These are phyloP conservation scores for Drosophila basisetae DNA, from an alignment of 2,888 invertebrate species.

Conservation along the genomic window DNA sequence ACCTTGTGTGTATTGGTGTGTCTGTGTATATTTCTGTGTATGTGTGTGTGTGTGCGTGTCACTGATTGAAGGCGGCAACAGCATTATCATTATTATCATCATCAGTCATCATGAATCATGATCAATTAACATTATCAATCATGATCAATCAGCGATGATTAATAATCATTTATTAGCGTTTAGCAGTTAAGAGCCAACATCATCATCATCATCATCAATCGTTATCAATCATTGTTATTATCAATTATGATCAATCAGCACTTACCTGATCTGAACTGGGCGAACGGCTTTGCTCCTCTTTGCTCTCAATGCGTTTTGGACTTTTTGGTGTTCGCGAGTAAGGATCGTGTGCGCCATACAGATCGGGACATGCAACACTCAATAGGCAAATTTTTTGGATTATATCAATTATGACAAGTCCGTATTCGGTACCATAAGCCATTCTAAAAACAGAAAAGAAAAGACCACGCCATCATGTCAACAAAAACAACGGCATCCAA, in stretches of 20 bases:
- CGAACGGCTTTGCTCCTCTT: slow-evolving; percentile 90
- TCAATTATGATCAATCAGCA: slow-evolving; percentile 50
- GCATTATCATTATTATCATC: slow-evolving; percentile 46
- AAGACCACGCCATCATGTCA: slow-evolving; percentile 62
- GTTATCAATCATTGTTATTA: slow-evolving; percentile 21
- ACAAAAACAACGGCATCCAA: slow-evolving; percentile 58
- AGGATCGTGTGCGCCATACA: slow-evolving; percentile 95
- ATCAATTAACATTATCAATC: slow-evolving; percentile 31
- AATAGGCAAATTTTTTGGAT: slow-evolving; percentile 95
- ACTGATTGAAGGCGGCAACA: slow-evolving; percentile 57
- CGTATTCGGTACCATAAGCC: slow-evolving; percentile 98
- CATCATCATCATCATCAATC: slow-evolving; percentile 19
- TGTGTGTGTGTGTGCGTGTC: slow-evolving; percentile 45
- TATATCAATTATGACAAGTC: slow-evolving; percentile 97
- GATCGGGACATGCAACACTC: slow-evolving; percentile 95
- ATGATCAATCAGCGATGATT: slow-evolving; percentile 33
- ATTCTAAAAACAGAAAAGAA: slow-evolving; percentile 88
- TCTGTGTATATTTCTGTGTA: slow-evolving; percentile 25
- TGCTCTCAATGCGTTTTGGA: slow-evolving; percentile 88
- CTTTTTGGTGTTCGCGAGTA: slow-evolving; percentile 93
- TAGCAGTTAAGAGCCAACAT: slow-evolving; percentile 45
- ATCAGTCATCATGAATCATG: slow-evolving; percentile 37
- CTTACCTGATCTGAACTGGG: slow-evolving; percentile 96
- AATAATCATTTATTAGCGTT: slow-evolving; percentile 42
- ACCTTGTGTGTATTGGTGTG: slow-evolving; percentile 9